Evolutionary conservation across 2,797 vertebrate genomes (phyloP).

Genomic region (Bucorvus abyssinicus): DNA sequence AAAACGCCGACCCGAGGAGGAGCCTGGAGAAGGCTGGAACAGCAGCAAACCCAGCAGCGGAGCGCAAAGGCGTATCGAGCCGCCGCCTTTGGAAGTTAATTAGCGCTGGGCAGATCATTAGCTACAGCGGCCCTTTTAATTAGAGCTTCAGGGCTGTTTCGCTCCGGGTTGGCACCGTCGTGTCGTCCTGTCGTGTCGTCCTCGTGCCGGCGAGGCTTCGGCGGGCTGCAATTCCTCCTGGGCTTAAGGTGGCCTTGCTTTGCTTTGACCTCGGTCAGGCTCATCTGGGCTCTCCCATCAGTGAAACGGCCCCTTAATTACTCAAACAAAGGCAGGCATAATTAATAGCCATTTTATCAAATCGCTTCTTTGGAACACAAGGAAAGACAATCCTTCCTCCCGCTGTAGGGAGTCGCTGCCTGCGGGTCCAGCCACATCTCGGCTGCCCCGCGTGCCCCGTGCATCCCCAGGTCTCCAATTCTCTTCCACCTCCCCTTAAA

Average conservation of each 20-base stretch:
- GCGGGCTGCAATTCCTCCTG: background rate
- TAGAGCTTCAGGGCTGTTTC: slow-evolving; percentile 25
- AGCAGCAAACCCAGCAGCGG: background rate
- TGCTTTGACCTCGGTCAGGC: slow-evolving; percentile 62
- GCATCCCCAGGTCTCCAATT: background rate
- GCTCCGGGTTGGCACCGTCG: background rate
- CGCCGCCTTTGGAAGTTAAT: slow-evolving; percentile 45
- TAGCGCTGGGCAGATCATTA: slow-evolving; percentile 63
- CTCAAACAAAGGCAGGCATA: slow-evolving; percentile 35
- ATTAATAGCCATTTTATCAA: slow-evolving; percentile 37
- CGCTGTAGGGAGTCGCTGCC: background rate
- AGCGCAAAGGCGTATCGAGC: background rate
- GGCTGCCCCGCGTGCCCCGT: rapidly evolving
- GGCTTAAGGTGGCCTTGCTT: slow-evolving; percentile 49
- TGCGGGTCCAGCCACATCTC: background rate
- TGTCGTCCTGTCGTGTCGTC: slow-evolving; percentile 2
- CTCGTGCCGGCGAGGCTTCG: background rate
- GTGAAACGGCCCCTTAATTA: slow-evolving; percentile 3
- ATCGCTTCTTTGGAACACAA: background rate
- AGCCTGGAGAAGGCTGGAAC: background rate
- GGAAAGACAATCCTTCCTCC: background rate
- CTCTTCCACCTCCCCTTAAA: background rate
- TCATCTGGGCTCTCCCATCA: background rate
- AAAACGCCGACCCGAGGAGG: background rate
- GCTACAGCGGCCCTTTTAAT: slow-evolving; percentile 48